Percentiles rank a stretch among this genome's conserved stretches.
Evolutionary conservation across 2,797 vertebrate species (phyloP).

Genomic region (Microcaecilia unicolor): DNA sequence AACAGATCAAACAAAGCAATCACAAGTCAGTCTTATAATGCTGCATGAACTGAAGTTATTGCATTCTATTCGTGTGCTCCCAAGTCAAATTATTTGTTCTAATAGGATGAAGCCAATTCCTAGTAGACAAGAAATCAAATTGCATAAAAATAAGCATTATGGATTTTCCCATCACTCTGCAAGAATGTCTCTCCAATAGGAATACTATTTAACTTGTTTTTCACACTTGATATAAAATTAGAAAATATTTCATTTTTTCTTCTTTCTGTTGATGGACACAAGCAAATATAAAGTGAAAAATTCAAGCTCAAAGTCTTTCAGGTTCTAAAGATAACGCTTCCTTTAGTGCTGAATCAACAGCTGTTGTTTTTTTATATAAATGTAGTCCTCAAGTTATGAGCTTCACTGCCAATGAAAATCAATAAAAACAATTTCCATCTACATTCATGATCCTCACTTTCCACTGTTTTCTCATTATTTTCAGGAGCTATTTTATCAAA

Average conservation of each 20-base stretch:
- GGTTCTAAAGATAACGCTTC: slow-evolving; percentile 3
- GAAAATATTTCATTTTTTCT: slow-evolving; percentile 2
- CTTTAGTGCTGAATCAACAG: slow-evolving; percentile 33
- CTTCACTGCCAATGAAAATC: slow-evolving; percentile 61
- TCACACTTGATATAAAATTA: too few species aligned
- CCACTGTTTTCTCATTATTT: slow-evolving; percentile 50
- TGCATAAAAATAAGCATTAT: slow-evolving; percentile 12
- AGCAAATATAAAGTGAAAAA: slow-evolving; percentile 16
- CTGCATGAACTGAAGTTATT: slow-evolving; percentile 13
- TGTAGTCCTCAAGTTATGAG: slow-evolving; percentile 52
- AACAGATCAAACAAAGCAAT: slow-evolving; percentile 6
- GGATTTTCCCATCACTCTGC: not conserved
- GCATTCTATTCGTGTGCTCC: slow-evolving; percentile 15
- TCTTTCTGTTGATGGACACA: not conserved
- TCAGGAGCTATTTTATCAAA: slow-evolving; percentile 52
- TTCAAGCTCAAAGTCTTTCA: not conserved
- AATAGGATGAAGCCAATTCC: not conserved
- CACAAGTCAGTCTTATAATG: slow-evolving; percentile 10
- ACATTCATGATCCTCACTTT: slow-evolving; percentile 45
- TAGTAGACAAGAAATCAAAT: slow-evolving; percentile 9
- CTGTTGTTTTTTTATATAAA: slow-evolving; percentile 54
- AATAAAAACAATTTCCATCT: slow-evolving; percentile 72
- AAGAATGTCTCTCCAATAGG: not conserved
- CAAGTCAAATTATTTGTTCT: slow-evolving; percentile 18
- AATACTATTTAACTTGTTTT: slow-evolving; percentile 4